A percentile compares a stretch with the other conserved stretches of the same genome.
Evolutionary conservation across 2,888 invertebrate species (phyloP).

Genomic region (Branchellion lobata): DNA sequence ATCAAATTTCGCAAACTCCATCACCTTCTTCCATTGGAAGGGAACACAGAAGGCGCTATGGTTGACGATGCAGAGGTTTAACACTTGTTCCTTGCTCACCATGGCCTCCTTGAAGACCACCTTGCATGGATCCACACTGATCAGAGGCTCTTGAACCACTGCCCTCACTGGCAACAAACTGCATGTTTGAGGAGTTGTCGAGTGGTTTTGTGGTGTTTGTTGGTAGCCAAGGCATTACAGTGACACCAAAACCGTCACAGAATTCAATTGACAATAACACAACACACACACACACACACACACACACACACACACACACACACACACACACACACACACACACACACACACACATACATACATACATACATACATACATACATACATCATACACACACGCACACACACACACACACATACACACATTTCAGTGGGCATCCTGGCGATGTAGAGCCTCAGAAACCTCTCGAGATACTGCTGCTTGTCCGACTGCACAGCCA

Average conservation of each 20-base stretch:
- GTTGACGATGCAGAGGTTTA: neutral
- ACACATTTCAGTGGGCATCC: neutral
- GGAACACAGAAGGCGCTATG: neutral
- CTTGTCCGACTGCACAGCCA: neutral
- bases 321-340: neutral
- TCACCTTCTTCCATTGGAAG: neutral
- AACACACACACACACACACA: too few species aligned
- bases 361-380: conserved; percentile 8
- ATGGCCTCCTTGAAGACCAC: neutral
- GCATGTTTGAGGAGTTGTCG: neutral
- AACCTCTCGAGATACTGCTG: neutral
- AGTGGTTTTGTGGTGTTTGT: too few species aligned
- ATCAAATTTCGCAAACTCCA: too few species aligned
- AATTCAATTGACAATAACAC: too few species aligned
- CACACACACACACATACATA: neutral
- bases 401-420: conserved; percentile 6
- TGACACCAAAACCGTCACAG: too few species aligned
- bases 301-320: too few species aligned
- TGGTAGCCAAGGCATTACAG: too few species aligned
- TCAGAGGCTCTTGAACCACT: neutral
- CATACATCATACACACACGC: conserved; percentile 3
- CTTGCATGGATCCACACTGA: neutral
- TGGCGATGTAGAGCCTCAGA: neutral
- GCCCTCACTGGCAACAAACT: neutral
- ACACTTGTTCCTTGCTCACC: neutral